These are phyloP conservation scores for Eriocheir sinensis DNA, from an alignment of 1,140 invertebrate genomes.

Conservation along the genomic window DNA sequence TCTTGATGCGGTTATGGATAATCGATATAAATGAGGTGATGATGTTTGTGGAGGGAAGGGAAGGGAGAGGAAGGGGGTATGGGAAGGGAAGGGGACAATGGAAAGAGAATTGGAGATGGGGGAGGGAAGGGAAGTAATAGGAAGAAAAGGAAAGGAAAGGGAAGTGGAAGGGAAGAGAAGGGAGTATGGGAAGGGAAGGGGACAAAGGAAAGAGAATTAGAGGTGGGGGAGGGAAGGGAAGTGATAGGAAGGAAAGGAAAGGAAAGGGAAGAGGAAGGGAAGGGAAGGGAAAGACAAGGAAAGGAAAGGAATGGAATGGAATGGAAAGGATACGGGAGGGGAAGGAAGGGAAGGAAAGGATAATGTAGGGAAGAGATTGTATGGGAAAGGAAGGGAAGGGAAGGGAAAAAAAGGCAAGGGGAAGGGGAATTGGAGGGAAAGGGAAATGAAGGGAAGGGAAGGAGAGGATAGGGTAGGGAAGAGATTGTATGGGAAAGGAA, in stretches of 20 bases:
- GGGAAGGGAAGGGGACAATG: too few species aligned
- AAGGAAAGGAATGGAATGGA: not conserved
- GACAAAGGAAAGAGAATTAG: not conserved
- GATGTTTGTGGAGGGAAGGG: not conserved
- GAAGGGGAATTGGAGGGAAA: not conserved
- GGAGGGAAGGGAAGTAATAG: not conserved
- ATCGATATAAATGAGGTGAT: constrained; percentile 8
- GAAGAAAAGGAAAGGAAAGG: not conserved
- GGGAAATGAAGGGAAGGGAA: not conserved
- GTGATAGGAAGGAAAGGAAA: not conserved
- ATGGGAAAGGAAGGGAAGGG: not conserved
- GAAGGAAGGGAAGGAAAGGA: not conserved
- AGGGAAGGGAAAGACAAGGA: not conserved
- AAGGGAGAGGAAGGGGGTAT: not conserved
- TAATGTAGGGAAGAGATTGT: too few species aligned
- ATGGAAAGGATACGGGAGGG: not conserved
- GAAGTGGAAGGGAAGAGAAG: not conserved
- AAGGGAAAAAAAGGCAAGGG: not conserved
- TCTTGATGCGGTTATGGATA: not conserved
- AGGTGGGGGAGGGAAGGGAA: not conserved
- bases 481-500: not conserved
- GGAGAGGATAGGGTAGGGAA: not conserved
- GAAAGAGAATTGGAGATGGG: not conserved
- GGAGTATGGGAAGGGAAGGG: not conserved
- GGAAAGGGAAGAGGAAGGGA: not conserved